A percentile compares a stretch with the other conserved stretches of the same genome.
phyloP scores from a whole-genome alignment of 2,888 invertebrate species.

The Chrysolina haemoptera region DNA sequence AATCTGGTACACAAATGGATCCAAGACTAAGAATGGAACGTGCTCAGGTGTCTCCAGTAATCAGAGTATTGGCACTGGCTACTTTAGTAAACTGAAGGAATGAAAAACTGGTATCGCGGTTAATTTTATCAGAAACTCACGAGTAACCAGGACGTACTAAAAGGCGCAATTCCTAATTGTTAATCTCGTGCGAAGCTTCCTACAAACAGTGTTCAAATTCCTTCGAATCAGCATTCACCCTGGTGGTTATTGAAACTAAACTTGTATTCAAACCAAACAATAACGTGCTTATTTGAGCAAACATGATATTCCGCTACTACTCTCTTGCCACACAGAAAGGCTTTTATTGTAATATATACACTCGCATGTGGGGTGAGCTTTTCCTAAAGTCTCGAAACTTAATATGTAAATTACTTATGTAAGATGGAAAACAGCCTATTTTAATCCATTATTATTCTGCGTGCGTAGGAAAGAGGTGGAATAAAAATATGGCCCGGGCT shows the following conservation, averaged over 20 bases:
- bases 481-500: not conserved
- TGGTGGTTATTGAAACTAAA: slow-evolving; percentile 2
- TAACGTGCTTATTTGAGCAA: slow-evolving; percentile 7
- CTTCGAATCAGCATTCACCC: not conserved
- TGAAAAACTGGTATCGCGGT: too few relatives aligned
- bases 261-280: slow-evolving; percentile 15
- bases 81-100: too few relatives aligned
- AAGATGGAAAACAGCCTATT: slow-evolving; percentile 8
- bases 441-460: slow-evolving; percentile 6
- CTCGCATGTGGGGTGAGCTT: slow-evolving; percentile 1
- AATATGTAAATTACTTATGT: slow-evolving; percentile 19
- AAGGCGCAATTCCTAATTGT: not conserved
- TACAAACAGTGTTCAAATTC: not conserved
- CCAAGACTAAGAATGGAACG: too few relatives aligned
- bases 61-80: too few relatives aligned
- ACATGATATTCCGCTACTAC: slow-evolving; percentile 4
- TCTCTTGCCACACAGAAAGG: not conserved
- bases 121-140: too few relatives aligned
- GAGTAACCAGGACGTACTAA: too few relatives aligned
- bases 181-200: too few relatives aligned
- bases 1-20: too few relatives aligned
- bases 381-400: slow-evolving; percentile 12
- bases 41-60: too few relatives aligned
- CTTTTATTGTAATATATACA: slow-evolving; percentile 15
- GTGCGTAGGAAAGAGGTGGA: not conserved